A percentile compares a stretch with the other conserved stretches of the same genome.
Conservation (phyloP, 53 echinoderm and acorn worm species). For the Astropecten irregularis region DNA sequence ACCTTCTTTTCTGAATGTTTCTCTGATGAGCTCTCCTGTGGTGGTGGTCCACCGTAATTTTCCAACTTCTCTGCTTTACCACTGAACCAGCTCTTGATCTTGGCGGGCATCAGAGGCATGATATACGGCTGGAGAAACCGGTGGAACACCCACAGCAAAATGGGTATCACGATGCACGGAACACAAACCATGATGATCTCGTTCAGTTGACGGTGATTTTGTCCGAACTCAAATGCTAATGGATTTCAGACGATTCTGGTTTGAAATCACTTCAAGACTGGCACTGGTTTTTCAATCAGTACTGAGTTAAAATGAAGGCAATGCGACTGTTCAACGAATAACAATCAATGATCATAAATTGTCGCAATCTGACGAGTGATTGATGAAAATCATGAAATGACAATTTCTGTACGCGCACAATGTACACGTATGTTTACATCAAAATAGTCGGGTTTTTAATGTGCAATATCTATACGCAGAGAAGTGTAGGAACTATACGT, state of each 20-base stretch:
- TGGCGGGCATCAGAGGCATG: slow-evolving; percentile 80
- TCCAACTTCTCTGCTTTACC: slow-evolving; percentile 59
- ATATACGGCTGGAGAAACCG: slow-evolving; percentile 85
- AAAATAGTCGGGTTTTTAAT: too few relatives aligned
- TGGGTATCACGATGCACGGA: slow-evolving; percentile 85
- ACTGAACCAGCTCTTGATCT: slow-evolving; percentile 80
- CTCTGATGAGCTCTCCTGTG: slow-evolving; percentile 26
- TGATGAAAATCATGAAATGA: too few relatives aligned
- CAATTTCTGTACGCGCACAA: too few relatives aligned
- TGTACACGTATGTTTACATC: too few relatives aligned
- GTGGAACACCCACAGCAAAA: slow-evolving; percentile 87
- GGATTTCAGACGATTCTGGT: neutral
- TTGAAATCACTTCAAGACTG: too few relatives aligned
- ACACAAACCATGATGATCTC: slow-evolving; percentile 98
- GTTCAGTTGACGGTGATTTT: neutral
- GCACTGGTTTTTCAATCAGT: too few relatives aligned
- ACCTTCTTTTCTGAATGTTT: slow-evolving; percentile 32
- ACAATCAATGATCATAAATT: too few relatives aligned
- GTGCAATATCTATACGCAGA: too few relatives aligned
- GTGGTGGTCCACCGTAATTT: slow-evolving; percentile 16
- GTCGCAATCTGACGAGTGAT: too few relatives aligned
- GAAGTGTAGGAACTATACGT: too few relatives aligned
- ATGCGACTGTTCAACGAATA: too few relatives aligned
- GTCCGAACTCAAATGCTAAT: neutral
- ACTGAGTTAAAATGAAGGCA: too few relatives aligned